Evolutionary conservation across 2,797 vertebrate species (phyloP).

Genomic region (Syndactyla subalaris): DNA sequence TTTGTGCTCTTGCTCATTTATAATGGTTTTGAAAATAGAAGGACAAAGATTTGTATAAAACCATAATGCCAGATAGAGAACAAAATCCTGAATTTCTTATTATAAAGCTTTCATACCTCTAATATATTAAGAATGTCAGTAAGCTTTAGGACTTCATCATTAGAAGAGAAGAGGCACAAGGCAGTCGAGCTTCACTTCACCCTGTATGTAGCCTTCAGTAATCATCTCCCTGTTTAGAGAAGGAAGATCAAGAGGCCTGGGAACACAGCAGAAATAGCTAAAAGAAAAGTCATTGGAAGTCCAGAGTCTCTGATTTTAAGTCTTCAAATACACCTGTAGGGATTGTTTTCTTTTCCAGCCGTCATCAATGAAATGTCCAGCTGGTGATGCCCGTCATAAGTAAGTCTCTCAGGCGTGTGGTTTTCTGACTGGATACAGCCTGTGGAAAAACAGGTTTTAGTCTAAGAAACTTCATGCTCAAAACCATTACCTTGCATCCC

Average conservation of each 20-base stretch:
- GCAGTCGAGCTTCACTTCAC: neutral
- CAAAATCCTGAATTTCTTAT: neutral
- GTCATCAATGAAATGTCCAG: neutral
- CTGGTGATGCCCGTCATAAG: neutral
- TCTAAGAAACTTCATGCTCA: neutral
- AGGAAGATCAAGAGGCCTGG: neutral
- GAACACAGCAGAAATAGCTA: neutral
- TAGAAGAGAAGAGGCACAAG: neutral
- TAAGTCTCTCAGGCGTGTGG: neutral
- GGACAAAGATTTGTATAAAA: neutral
- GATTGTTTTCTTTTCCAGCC: neutral
- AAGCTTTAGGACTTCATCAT: neutral
- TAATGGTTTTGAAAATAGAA: neutral
- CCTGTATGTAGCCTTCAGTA: neutral
- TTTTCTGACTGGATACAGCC: neutral
- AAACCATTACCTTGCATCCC: neutral
- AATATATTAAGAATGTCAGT: neutral
- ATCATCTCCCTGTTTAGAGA: neutral
- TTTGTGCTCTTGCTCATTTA: neutral
- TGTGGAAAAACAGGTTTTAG: neutral
- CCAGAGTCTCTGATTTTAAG: neutral
- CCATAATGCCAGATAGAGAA: neutral
- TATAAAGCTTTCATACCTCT: neutral
- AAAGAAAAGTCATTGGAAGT: neutral
- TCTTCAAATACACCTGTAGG: neutral